Percentiles rank a stretch among this genome's conserved stretches.
Evolutionary conservation across 2,888 invertebrate genomes (phyloP).

Genomic region (Torymus texanus): DNA sequence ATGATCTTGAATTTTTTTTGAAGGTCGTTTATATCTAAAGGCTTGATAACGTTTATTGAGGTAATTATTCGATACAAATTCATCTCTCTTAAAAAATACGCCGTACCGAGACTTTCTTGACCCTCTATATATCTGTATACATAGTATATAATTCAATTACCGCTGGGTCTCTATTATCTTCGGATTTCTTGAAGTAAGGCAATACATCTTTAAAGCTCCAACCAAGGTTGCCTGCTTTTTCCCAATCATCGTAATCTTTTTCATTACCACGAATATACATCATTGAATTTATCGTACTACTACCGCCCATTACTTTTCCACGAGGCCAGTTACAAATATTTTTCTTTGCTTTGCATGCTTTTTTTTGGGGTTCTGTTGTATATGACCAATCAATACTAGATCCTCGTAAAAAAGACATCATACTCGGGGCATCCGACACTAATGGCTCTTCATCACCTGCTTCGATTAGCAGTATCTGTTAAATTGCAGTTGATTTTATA

Average conservation of each 20-base stretch:
- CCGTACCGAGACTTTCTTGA: too few species aligned
- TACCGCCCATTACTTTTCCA: conserved; percentile 19
- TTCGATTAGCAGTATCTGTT: conserved; percentile 11
- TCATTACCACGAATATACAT: not conserved
- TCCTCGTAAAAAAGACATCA: not conserved
- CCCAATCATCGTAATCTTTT: conserved; percentile 14
- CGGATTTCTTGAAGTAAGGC: not conserved
- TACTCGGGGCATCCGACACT: not conserved
- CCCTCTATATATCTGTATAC: too few species aligned
- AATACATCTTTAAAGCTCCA: conserved; percentile 16
- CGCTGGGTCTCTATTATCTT: too few species aligned
- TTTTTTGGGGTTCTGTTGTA: not conserved
- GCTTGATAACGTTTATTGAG: too few species aligned
- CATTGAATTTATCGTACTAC: conserved; percentile 1
- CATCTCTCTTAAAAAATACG: too few species aligned
- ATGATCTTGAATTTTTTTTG: too few species aligned
- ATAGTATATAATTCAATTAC: too few species aligned
- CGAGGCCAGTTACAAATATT: not conserved
- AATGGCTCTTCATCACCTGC: not conserved
- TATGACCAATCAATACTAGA: not conserved
- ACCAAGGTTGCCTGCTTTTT: not conserved
- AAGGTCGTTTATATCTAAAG: too few species aligned
- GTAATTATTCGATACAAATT: too few species aligned
- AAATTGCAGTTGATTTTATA: too few species aligned
- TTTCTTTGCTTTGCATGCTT: not conserved